Percentiles rank a stretch among this genome's conserved stretches.
Conservation (phyloP, 2,113 vertebrate genomes). For the Ictalurus furcatus region DNA sequence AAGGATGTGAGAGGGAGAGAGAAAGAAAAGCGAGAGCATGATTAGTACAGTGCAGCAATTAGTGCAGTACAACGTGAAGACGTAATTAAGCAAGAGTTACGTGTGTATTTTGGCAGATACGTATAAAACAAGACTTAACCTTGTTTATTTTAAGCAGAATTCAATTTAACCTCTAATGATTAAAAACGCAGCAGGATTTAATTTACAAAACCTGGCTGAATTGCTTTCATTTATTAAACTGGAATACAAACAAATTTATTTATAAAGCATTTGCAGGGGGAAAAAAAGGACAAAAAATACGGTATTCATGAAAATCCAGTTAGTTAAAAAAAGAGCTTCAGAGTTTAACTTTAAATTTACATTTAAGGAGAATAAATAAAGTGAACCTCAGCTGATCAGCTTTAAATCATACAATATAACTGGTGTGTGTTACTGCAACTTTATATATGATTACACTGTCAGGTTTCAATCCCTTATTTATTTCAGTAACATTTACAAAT, state of each 20-base stretch:
- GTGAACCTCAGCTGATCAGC: background rate
- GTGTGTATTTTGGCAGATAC: background rate
- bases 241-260: background rate
- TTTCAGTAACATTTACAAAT: background rate
- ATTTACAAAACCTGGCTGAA: background rate
- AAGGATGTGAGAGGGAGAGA: slow-evolving; percentile 7
- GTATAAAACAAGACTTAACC: background rate
- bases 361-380: background rate
- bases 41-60: slow-evolving; percentile 1
- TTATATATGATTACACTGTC: background rate
- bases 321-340: background rate
- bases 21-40: background rate
- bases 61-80: background rate
- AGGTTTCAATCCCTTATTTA: background rate
- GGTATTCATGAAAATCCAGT: background rate
- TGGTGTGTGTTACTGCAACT: background rate
- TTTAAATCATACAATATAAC: background rate
- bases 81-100: background rate
- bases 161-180: background rate
- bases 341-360: background rate
- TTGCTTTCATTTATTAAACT: background rate
- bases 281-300: background rate
- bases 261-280: background rate
- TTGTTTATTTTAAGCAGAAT: background rate
- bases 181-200: background rate